Percentiles rank a stretch among this genome's conserved stretches.
Evolutionary conservation across 2,113 vertebrate species (phyloP).

Genomic region (Sarotherodon lohbergeri): DNA sequence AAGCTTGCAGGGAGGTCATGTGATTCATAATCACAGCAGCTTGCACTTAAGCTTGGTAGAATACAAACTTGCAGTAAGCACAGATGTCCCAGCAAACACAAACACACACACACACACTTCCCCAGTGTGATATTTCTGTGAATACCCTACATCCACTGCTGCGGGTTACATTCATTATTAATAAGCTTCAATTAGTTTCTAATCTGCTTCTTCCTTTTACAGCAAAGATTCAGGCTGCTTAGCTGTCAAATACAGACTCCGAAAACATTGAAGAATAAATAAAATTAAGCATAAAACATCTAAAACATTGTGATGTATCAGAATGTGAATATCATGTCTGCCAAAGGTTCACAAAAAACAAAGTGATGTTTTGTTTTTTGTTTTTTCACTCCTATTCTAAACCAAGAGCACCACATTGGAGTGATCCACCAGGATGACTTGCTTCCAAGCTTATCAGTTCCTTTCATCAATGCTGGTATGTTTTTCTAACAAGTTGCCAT

Average conservation of each 20-base stretch:
- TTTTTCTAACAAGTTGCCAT: neutral
- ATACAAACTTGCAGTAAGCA: neutral
- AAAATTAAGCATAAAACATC: neutral
- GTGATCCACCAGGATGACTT: neutral
- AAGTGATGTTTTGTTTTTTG: neutral
- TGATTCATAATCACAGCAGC: neutral
- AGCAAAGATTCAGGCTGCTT: neutral
- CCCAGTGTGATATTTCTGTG: neutral
- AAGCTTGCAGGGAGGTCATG: neutral
- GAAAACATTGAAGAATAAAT: neutral
- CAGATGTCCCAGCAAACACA: neutral
- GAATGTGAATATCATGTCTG: too few species aligned
- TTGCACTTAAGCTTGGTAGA: neutral
- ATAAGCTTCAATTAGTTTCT: slow-evolving; percentile 19
- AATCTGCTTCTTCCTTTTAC: slow-evolving; percentile 21
- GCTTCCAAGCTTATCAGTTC: neutral
- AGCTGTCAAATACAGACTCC: neutral
- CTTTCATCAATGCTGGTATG: neutral
- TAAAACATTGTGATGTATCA: neutral
- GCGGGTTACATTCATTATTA: slow-evolving; percentile 36
- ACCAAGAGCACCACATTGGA: neutral
- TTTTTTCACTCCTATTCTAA: neutral
- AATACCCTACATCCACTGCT: slow-evolving; percentile 1
- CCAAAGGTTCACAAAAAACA: neutral
- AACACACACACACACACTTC: neutral